Evolutionary conservation across 2,888 invertebrate species (phyloP), one percentile per base, ranked within the genome.

Genomic region (Steromphala cineraria): DNA sequence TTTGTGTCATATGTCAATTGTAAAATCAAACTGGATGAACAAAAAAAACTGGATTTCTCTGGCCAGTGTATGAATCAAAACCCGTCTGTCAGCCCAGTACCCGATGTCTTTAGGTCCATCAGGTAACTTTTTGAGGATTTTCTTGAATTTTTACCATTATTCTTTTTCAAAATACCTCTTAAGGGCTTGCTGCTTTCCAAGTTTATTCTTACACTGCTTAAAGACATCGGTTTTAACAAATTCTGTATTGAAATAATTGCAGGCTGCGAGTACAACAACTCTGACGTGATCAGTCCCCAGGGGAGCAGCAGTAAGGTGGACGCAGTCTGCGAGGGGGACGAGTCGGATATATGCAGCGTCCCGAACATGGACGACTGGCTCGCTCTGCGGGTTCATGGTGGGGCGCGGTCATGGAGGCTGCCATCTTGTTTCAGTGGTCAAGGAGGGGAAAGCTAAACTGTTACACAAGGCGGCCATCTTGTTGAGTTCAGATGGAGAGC

Each of bases 321-420:
- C 17, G 53, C 36, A 5, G 82, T 98, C 94, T 98, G 98, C 71
- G 97, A 97, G 84, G 71, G 80, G 28, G 86, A 88, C 21, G 89
- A 90, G 55, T 85, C 85, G 10, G 89, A 89, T 81, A 86, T 90
- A n/a, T 86, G 85, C 46, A 86, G 84, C 78, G 90, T 93, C 36
- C 84, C 88, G 36, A 90, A 92, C 84, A 88, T 88, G 36, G 89
- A 92, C 24, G 91, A 92, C 36, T 93, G 93, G 93, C 84, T 93
- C 80, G 89, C 91, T 5, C 86, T 93, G 17, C 85, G 93, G 53
- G 89, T 91, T 17, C 88, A 90, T 40, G 92, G 92, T 0, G 90
- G 90, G 0, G 82, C 89, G 5, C 84, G 91, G 52, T 85, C 85
- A 17, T 93, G 92, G 93, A 88, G 88, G 67, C 85, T 93, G 10